phyloP scores from a whole-genome alignment of 2,113 vertebrate species.

The Psilopsiagon aurifrons region DNA sequence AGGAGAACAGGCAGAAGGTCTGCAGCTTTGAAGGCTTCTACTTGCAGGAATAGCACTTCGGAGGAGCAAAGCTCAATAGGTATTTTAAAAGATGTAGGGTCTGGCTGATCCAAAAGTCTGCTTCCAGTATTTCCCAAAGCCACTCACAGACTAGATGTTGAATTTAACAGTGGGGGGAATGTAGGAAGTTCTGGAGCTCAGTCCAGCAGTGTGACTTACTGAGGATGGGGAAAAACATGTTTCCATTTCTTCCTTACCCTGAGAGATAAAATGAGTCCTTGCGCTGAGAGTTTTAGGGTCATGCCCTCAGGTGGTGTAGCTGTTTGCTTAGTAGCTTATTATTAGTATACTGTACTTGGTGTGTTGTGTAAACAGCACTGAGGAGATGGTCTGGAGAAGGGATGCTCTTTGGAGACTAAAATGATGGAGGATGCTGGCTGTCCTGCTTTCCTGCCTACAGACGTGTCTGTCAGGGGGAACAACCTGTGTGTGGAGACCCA shows the following conservation, averaged over 20 bases:
- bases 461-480: not conserved
- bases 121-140: not conserved
- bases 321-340: not conserved
- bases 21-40: not conserved
- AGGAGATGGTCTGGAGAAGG: not conserved
- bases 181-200: not conserved
- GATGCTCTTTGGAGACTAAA: not conserved
- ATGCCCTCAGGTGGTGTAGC: not conserved
- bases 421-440: not conserved
- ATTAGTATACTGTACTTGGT: not conserved
- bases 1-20: not conserved
- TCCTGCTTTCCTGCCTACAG: not conserved
- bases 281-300: not conserved
- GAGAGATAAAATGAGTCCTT: not conserved
- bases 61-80: not conserved
- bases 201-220: rapidly evolving
- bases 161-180: not conserved
- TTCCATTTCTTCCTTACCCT: not conserved
- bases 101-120: not conserved
- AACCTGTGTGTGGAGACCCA: not conserved
- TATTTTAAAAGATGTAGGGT: not conserved
- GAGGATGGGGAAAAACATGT: not conserved
- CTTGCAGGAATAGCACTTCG: not conserved
- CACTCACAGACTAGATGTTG: not conserved
- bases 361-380: not conserved